Conservation (phyloP, 2,797 vertebrate species). For the Ciconia nigra region DNA sequence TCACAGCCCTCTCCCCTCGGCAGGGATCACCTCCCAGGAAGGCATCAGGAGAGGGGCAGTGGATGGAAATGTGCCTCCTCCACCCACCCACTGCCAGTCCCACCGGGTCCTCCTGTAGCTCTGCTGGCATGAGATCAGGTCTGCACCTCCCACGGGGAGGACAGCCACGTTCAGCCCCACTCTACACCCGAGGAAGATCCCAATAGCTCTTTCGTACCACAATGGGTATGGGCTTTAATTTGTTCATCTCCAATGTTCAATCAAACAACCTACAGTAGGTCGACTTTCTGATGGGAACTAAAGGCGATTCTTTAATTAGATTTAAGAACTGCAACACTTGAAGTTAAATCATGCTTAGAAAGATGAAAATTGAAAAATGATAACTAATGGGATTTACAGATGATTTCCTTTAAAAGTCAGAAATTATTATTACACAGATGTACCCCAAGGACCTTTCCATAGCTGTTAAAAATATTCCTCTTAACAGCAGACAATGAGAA, state of each 20-base stretch:
- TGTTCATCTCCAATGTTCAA: not conserved
- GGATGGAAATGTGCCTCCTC: not conserved
- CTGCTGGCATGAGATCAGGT: rapidly evolving
- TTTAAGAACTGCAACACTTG: conserved; percentile 34
- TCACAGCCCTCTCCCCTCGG: rapidly evolving
- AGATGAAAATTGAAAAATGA: conserved; percentile 31
- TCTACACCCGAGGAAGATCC: not conserved
- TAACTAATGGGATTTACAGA: conserved; percentile 46
- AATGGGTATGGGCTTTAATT: not conserved
- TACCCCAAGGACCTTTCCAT: conserved; percentile 33
- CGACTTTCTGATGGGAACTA: conserved; percentile 15
- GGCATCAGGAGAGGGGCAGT: not conserved
- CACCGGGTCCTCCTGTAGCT: not conserved
- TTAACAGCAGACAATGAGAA: conserved; percentile 43
- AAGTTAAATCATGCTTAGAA: conserved; percentile 55
- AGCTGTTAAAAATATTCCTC: conserved; percentile 44
- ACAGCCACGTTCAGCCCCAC: rapidly evolving
- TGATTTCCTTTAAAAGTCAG: conserved; percentile 46
- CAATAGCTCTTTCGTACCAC: not conserved
- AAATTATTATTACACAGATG: conserved; percentile 21
- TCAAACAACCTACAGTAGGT: not conserved
- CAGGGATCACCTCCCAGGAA: not conserved
- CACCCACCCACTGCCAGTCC: not conserved
- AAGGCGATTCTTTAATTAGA: conserved; percentile 43
- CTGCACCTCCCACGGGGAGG: rapidly evolving